A percentile compares a stretch with the other conserved stretches of the same genome.
These are phyloP conservation scores for Oreotrochilus melanogaster DNA, from an alignment of 2,113 vertebrate genomes.

Conservation along the genomic window DNA sequence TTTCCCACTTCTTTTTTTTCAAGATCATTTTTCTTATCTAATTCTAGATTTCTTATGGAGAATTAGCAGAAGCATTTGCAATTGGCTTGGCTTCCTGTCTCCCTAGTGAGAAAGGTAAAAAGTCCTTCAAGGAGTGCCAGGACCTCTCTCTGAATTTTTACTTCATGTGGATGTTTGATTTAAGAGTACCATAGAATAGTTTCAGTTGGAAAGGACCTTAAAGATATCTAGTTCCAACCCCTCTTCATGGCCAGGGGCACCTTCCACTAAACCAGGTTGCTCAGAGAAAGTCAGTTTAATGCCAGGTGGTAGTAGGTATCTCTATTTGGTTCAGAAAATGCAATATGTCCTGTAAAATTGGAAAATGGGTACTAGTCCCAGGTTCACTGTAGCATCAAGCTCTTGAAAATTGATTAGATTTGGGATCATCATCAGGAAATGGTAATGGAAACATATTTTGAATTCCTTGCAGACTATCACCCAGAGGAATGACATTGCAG, in stretches of 20 bases:
- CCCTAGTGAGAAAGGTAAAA: neutral
- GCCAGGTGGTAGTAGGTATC: neutral
- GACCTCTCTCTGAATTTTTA: neutral
- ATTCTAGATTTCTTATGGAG: neutral
- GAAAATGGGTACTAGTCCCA: neutral
- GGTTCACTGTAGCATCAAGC: neutral
- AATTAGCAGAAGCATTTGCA: neutral
- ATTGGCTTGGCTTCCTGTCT: neutral
- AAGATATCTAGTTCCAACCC: too few species aligned
- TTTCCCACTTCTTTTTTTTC: neutral
- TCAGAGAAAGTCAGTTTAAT: neutral
- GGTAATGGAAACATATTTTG: neutral
- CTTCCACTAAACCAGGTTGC: too few species aligned
- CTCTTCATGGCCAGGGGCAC: too few species aligned
- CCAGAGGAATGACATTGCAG: neutral
- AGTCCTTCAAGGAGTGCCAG: neutral
- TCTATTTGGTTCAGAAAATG: neutral
- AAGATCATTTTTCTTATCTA: neutral
- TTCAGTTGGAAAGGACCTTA: too few species aligned
- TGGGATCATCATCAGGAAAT: neutral
- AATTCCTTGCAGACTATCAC: neutral
- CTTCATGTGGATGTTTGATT: neutral
- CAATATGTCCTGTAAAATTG: neutral
- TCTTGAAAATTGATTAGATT: neutral
- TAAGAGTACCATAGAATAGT: neutral